Conservation (phyloP, 2,113 vertebrate species). For the Thermophis baileyi region DNA sequence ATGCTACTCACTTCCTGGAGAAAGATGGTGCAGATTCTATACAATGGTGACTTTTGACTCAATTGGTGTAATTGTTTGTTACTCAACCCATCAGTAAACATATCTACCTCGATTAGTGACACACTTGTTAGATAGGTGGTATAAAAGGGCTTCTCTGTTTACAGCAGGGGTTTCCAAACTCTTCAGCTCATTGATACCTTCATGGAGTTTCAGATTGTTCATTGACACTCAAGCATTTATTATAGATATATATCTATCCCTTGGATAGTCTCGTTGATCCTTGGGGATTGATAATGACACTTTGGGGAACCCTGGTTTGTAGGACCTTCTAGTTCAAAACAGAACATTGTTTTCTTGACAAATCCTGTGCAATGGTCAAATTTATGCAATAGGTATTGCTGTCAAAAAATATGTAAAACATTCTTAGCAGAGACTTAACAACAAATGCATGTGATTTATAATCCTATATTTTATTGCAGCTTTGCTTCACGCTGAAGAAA, state of each 20-base stretch:
- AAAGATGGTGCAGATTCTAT: not conserved
- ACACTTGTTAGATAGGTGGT: not conserved
- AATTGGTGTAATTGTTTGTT: not conserved
- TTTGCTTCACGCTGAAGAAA: not conserved
- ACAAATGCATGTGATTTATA: not conserved
- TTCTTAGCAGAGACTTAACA: not conserved
- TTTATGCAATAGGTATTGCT: not conserved
- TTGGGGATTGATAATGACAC: not conserved
- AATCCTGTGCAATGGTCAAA: not conserved
- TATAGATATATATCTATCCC: too few species aligned
- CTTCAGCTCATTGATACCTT: not conserved
- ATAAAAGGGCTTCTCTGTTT: not conserved
- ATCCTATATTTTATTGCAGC: not conserved
- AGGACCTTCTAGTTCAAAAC: not conserved
- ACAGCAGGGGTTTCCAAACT: not conserved
- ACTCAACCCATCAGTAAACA: not conserved
- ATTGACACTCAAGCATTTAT: too few species aligned
- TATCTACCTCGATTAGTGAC: not conserved
- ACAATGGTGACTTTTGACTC: not conserved
- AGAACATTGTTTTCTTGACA: not conserved
- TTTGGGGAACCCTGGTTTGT: not conserved
- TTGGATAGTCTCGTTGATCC: not conserved
- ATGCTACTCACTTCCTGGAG: not conserved
- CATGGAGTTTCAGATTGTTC: not conserved
- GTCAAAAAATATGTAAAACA: not conserved